A percentile compares a stretch with the other conserved stretches of the same genome.
Conservation (phyloP, 2,888 invertebrate species). For the Tipula unca region DNA sequence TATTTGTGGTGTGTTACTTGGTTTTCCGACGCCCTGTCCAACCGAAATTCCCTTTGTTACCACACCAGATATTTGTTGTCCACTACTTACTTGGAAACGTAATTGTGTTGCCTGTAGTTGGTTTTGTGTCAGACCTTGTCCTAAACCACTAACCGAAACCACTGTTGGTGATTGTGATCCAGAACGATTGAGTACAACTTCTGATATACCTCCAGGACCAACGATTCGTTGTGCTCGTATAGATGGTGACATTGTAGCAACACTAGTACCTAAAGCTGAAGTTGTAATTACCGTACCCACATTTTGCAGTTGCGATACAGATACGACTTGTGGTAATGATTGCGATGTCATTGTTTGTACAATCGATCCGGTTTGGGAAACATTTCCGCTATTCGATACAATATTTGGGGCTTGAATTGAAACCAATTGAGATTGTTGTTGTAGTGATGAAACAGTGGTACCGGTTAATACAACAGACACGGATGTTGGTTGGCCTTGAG, state of each 20-base stretch:
- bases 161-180: constrained; percentile 39
- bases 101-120: constrained; percentile 39
- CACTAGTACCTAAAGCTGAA: constrained; percentile 35
- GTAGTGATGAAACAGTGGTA: constrained; percentile 37
- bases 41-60: constrained; percentile 39
- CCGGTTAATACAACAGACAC: constrained; percentile 40
- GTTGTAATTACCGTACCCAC: constrained; percentile 40
- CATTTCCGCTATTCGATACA: constrained; percentile 29
- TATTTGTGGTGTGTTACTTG: constrained; percentile 35
- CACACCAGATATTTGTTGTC: constrained; percentile 34
- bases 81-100: constrained; percentile 35
- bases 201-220: constrained; percentile 36
- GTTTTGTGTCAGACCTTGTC: constrained; percentile 33
- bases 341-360: constrained; percentile 39
- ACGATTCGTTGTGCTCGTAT: constrained; percentile 40
- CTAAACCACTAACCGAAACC: constrained; percentile 39
- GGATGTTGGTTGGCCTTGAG: constrained; percentile 31
- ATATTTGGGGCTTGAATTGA: constrained; percentile 36
- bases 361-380: constrained; percentile 32
- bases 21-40: constrained; percentile 35
- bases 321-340: constrained; percentile 40
- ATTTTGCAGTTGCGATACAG: constrained; percentile 41
- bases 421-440: constrained; percentile 38
- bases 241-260: constrained; percentile 38
- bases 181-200: constrained; percentile 38